Base-by-base conservation (phyloP, 2,113 vertebrate species). In the Anarrhichthys ocellatus region DNA sequence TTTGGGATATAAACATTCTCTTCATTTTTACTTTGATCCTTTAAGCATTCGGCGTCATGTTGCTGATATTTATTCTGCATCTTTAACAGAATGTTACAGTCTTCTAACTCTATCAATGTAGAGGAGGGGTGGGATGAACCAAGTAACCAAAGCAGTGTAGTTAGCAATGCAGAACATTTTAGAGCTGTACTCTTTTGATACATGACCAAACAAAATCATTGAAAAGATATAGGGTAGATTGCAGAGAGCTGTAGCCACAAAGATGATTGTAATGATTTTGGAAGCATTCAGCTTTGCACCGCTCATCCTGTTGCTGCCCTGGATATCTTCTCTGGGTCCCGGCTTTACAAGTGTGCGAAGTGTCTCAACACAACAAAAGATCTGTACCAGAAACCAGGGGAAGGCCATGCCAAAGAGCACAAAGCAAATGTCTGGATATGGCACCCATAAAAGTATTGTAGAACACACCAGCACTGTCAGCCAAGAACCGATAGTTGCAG, bases 331-430 rank as follows among this genome's bases (percentile, higher is more conserved):
- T 38, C 76, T 44, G 54, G 67, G 67, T 65, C 6, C n/a, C 29
- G 64, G 32, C 17, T 7, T 17, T 10, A 46, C 13, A 34, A 73
- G 48, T 13, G 36, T 20, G 2, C 8, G 0, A 11, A 65, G 38
- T 38, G 38, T 66, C 40, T 59, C n/a, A 29, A 52, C 24, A 42
- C 24, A 61, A 38, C 18, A 73, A 78, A 72, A 73, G 44, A 78
- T 5, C 54, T 63, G 42, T 34, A 54, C 15, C 4, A 24, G 54
- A 69, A 69, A 68, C n/a, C 17, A 38, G n/a, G 9, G 27, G 13
- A 68, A 29, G 46, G 32, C 5, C 17, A 59, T 24, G 5, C 48
- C 22, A 27, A 77, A 72, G 18, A 1, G 0, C 8, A 66, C 17
- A 40, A 3, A 50, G 14, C 20, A 2, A n/a, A 48, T 1, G 6